Base-by-base conservation (phyloP, 2,113 vertebrate species). In the Apus apus region DNA sequence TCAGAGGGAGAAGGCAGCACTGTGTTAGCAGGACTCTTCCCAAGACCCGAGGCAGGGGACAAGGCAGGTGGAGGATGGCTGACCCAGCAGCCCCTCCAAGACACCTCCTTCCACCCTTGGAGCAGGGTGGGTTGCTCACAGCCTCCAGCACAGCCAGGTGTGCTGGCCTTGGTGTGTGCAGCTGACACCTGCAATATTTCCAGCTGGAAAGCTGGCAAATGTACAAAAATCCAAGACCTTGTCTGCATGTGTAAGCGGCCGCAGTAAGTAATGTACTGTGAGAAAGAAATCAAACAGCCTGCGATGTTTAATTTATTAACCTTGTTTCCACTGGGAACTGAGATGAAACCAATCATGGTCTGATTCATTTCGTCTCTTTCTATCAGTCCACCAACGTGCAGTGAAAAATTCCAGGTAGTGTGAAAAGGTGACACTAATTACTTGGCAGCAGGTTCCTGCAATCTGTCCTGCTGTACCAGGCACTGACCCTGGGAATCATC, bases 21-120 rank as follows among this genome's bases (percentile, higher is more conserved):
- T 15, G 38, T 2, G 48, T 12, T 10, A 36, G n/a, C 54, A 54
- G 45, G 32, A n/a, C 23, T 25, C n/a, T 8, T 17, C 11, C 23
- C 16, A 4, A 34, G 30, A 51, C 30, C 30, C 30, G 13, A 2
- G 0, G 4, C 36, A 16, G 40, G 25, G 51, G 46, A 22, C 38
- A 29, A 21, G 26, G 60, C 38, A 6, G 1, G 3, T 2, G 38
- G 30, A 26, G 21, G 29, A 30, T 2, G 34, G 36, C 38, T 25
- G 45, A 18, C 27, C 45, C 17, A 9, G 46, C 40, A 45, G 43
- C 45, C 9, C 13, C 11, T 17, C 54, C n/a, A 27, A 34, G 38
- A n/a, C 4, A 3, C 20, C n/a, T 30, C 46, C 17, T 36, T 3
- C 45, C 51, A 38, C 0, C 0, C 18, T 23, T 18, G 7, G 29